These are phyloP conservation scores for Periplaneta americana DNA, from an alignment of 1,140 invertebrate species.

Conservation along the genomic window DNA sequence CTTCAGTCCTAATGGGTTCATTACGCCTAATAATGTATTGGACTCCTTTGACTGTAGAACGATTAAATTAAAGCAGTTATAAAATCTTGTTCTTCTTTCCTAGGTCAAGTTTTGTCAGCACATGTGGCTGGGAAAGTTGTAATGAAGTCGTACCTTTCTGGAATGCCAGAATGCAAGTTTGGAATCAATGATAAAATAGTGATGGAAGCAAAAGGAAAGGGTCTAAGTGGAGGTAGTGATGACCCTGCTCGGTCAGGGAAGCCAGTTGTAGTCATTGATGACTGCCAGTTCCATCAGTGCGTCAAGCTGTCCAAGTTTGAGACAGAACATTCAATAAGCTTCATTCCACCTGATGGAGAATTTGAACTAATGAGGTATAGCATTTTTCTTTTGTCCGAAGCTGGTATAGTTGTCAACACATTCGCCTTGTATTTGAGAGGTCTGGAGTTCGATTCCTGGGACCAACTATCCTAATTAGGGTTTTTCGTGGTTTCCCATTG, in stretches of 20 bases:
- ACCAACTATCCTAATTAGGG: no score
- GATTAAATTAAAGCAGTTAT: neutral
- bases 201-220: slow-evolving; percentile 94
- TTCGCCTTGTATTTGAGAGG: no score
- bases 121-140: slow-evolving; percentile 99
- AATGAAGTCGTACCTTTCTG: slow-evolving; percentile 99
- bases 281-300: slow-evolving; percentile 99
- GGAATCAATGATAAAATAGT: slow-evolving; percentile 99
- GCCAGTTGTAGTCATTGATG: slow-evolving; percentile 97
- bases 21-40: no score
- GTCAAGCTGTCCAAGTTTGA: slow-evolving; percentile 99
- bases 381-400: neutral
- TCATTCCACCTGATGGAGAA: slow-evolving; percentile 99
- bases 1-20: no score
- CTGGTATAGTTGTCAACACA: no score
- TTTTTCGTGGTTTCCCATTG: no score
- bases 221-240: slow-evolving; percentile 58
- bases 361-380: slow-evolving; percentile 98
- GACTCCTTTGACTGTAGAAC: neutral
- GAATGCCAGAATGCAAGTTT: slow-evolving; percentile 99
- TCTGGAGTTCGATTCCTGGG: no score
- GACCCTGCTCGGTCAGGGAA: slow-evolving; percentile 84
- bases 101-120: slow-evolving; percentile 95
- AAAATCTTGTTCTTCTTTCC: neutral
- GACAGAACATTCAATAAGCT: slow-evolving; percentile 99